Percentiles rank a stretch among this genome's conserved stretches.
Conservation (phyloP, 2,888 invertebrate genomes). For the Dichetophora obliterata region DNA sequence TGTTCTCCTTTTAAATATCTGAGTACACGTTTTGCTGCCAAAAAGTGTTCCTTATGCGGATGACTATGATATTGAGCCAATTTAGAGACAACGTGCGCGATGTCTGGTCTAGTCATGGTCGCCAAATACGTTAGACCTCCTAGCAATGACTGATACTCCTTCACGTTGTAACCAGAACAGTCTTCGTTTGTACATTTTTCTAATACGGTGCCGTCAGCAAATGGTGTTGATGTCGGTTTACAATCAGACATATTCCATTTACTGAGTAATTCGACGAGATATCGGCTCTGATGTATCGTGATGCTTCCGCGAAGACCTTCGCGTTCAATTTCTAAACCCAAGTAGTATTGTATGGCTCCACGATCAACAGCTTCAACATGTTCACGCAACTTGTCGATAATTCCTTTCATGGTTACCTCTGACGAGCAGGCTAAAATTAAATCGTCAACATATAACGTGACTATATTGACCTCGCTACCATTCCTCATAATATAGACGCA, state of each 20-base stretch:
- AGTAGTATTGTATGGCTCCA: background rate
- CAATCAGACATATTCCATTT: conserved; percentile 30
- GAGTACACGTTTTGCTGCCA: conserved; percentile 8
- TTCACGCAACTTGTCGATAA: conserved; percentile 24
- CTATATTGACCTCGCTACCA: conserved; percentile 13
- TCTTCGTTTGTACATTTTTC: conserved; percentile 31
- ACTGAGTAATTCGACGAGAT: conserved; percentile 7
- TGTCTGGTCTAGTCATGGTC: conserved; percentile 42
- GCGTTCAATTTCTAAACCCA: conserved; percentile 36
- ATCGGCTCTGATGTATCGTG: conserved; percentile 22
- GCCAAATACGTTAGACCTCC: conserved; percentile 43
- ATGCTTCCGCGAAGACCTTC: conserved; percentile 30
- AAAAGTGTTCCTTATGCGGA: conserved; percentile 37
- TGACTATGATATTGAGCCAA: conserved; percentile 45
- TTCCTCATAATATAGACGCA: conserved; percentile 2
- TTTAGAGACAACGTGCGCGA: conserved; percentile 45
- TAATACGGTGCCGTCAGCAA: conserved; percentile 26
- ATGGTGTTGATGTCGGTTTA: conserved; percentile 31
- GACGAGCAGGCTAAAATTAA: background rate
- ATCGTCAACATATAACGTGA: conserved; percentile 7
- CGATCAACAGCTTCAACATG: conserved; percentile 29
- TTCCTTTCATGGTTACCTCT: conserved; percentile 13
- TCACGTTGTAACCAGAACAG: conserved; percentile 32
- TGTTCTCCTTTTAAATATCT: background rate
- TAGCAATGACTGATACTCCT: conserved; percentile 41